Conservation (phyloP, 2,113 vertebrate species). For the Mormoops blainvillei region DNA sequence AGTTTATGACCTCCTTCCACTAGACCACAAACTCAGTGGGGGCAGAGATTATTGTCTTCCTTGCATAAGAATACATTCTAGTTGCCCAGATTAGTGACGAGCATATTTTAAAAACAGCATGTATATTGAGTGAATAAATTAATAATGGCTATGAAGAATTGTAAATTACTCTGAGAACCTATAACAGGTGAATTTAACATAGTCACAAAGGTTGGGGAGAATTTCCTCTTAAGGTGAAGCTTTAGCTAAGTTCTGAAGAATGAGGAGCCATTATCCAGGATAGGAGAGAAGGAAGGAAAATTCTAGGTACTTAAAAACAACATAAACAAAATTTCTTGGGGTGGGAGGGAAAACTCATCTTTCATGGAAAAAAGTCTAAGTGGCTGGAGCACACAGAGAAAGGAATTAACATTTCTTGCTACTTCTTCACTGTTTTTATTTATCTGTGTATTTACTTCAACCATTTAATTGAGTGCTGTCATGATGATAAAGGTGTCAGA, state of each 20-base stretch:
- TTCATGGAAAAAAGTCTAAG: not conserved
- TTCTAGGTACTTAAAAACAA: not conserved
- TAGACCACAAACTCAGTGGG: not conserved
- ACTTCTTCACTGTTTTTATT: not conserved
- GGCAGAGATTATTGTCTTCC: not conserved
- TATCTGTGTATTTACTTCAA: not conserved
- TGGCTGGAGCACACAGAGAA: not conserved
- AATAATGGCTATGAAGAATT: not conserved
- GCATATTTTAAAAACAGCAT: not conserved
- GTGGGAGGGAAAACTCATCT: not conserved
- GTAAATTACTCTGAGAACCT: not conserved
- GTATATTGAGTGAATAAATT: not conserved
- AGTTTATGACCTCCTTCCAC: not conserved
- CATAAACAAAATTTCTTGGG: not conserved
- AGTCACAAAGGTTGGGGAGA: not conserved
- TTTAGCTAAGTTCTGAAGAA: not conserved
- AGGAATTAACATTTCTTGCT: not conserved
- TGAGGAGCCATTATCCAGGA: not conserved
- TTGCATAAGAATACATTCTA: not conserved
- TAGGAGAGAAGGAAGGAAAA: not conserved
- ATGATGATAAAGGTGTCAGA: not conserved
- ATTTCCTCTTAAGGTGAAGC: not conserved
- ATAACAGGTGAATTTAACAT: not conserved
- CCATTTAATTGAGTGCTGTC: not conserved
- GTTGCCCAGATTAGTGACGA: not conserved